Conservation (phyloP, 1,140 invertebrate genomes). For the Panulirus ornatus region DNA sequence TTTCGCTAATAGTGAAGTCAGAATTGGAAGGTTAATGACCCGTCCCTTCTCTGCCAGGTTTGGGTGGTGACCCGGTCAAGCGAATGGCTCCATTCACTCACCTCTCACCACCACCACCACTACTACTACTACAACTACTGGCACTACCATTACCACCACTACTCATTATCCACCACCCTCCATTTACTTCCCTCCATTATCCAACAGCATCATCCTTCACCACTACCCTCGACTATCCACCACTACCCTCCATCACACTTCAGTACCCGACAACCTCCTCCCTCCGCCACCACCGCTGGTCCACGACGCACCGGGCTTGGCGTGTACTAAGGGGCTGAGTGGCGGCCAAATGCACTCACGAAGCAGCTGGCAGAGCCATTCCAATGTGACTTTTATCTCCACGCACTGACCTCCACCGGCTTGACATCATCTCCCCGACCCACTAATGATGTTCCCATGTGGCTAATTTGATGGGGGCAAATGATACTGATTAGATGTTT, state of each 20-base stretch:
- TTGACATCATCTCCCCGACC: conserved; percentile 2
- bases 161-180: too few relatives aligned
- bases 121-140: too few relatives aligned
- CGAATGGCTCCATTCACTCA: too few relatives aligned
- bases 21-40: too few relatives aligned
- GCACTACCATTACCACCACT: too few relatives aligned
- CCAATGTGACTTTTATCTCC: conserved; percentile 29
- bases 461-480: conserved; percentile 47
- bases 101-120: too few relatives aligned
- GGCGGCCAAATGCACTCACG: conserved; percentile 23
- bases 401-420: conserved; percentile 35
- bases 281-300: background rate
- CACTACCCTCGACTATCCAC: background rate
- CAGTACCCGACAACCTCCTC: too few relatives aligned
- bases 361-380: background rate
- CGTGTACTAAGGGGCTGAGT: conserved; percentile 22
- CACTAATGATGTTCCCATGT: conserved; percentile 33
- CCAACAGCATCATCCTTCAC: too few relatives aligned
- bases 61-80: too few relatives aligned
- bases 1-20: too few relatives aligned
- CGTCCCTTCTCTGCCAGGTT: too few relatives aligned
- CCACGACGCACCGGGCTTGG: too few relatives aligned
- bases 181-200: background rate
- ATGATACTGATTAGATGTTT: conserved; percentile 56
- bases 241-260: background rate